Percentiles rank a stretch among this genome's conserved stretches.
phyloP scores from a whole-genome alignment of 1,140 invertebrate genomes.

The Physella acuta region DNA sequence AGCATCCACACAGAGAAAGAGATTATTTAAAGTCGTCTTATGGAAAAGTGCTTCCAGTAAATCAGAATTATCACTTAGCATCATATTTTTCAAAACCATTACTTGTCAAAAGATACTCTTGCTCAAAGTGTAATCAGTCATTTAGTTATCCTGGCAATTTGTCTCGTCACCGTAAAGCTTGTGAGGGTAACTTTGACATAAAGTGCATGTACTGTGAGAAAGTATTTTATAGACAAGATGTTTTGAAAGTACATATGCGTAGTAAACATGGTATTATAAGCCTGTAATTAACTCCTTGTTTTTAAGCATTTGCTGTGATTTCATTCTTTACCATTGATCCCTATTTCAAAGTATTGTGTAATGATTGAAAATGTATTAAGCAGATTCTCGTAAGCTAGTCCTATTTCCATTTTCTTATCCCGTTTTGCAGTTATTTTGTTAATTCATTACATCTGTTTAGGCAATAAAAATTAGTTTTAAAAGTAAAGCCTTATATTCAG shows the following conservation, averaged over 20 bases:
- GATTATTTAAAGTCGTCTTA: not conserved
- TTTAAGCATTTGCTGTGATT: not conserved
- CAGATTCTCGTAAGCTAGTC: no score
- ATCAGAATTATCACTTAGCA: not conserved
- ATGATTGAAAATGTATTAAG: no score
- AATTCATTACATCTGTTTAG: no score
- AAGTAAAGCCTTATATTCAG: no score
- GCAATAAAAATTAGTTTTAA: no score
- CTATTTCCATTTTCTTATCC: no score
- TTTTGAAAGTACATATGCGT: constrained; percentile 26
- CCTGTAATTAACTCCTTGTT: not conserved
- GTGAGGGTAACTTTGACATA: constrained; percentile 31
- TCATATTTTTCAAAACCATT: constrained; percentile 8
- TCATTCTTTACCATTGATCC: not conserved
- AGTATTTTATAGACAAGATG: constrained; percentile 30
- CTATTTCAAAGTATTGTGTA: no score
- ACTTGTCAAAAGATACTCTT: constrained; percentile 22
- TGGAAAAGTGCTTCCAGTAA: not conserved
- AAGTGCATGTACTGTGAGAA: constrained; percentile 29
- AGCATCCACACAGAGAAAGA: not conserved
- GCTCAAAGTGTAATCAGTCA: constrained; percentile 30
- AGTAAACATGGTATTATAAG: constrained; percentile 26
- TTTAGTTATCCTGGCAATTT: constrained; percentile 32
- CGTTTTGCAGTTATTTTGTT: no score
- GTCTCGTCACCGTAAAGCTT: constrained; percentile 28